These are phyloP conservation scores for Hydropotes inermis DNA, from an alignment of 2,113 vertebrate genomes.

Conservation along the genomic window DNA sequence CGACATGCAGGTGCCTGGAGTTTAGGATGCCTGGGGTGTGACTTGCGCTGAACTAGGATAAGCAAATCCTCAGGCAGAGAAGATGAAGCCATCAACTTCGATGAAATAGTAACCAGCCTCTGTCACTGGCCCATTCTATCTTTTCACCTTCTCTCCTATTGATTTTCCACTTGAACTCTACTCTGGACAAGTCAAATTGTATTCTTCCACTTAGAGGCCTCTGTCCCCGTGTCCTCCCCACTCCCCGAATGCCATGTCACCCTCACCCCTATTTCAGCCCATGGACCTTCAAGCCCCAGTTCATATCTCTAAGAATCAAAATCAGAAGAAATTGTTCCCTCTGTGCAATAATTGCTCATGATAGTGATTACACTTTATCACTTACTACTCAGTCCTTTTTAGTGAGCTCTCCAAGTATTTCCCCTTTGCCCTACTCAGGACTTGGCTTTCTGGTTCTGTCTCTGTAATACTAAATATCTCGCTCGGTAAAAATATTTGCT, in stretches of 20 bases:
- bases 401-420: not conserved
- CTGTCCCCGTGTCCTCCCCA: not conserved
- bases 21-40: not conserved
- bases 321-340: not conserved
- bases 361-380: not conserved
- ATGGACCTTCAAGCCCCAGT: not conserved
- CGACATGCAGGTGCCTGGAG: not conserved
- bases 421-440: not conserved
- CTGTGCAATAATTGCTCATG: not conserved
- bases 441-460: not conserved
- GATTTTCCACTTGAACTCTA: not conserved
- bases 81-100: not conserved
- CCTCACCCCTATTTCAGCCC: not conserved
- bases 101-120: not conserved
- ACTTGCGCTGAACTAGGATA: not conserved
- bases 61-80: not conserved
- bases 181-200: not conserved
- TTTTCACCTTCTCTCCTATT: not conserved
- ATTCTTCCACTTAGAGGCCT: not conserved
- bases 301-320: not conserved
- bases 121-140: not conserved
- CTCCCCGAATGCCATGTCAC: not conserved
- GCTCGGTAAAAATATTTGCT: not conserved
- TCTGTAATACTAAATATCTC: not conserved
- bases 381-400: not conserved